Conservation (phyloP, 2,113 vertebrate genomes). For the Tetraodon nigroviridis region DNA sequence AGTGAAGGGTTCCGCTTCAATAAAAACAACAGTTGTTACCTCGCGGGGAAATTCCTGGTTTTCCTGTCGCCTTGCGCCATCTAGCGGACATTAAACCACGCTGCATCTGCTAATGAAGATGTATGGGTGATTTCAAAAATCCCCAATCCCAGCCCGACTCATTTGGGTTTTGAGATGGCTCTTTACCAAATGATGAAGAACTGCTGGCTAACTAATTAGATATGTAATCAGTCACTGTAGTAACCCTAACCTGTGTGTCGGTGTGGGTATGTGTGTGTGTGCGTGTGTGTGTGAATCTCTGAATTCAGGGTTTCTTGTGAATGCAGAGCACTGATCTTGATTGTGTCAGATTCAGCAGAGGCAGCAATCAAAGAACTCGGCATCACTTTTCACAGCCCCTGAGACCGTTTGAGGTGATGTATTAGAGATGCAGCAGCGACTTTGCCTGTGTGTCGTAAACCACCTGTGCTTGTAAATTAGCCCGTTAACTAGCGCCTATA, state of each 20-base stretch:
- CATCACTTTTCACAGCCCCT: conserved; percentile 32
- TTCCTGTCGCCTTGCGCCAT: conserved; percentile 55
- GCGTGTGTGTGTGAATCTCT: not conserved
- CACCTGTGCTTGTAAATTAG: conserved; percentile 69
- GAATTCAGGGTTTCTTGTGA: too few relatives aligned
- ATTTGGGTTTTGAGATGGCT: too few relatives aligned
- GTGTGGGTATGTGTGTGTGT: too few relatives aligned
- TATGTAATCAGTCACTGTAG: too few relatives aligned
- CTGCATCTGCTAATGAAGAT: conserved; percentile 8
- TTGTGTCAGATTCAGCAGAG: too few relatives aligned
- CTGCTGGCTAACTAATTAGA: too few relatives aligned
- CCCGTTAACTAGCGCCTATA: conserved; percentile 64
- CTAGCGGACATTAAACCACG: conserved; percentile 59
- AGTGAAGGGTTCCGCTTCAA: conserved; percentile 17
- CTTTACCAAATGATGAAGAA: too few relatives aligned
- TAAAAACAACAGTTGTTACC: conserved; percentile 34
- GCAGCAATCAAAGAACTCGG: conserved; percentile 18
- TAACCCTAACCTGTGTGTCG: too few relatives aligned
- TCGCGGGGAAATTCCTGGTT: not conserved
- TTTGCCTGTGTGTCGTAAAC: conserved; percentile 48
- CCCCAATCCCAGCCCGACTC: too few relatives aligned
- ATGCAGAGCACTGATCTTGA: too few relatives aligned
- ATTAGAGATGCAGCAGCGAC: conserved; percentile 43
- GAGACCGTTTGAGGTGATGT: conserved; percentile 42
- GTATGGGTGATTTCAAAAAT: too few relatives aligned